Percentiles rank a stretch among this genome's conserved stretches.
Conservation (phyloP, 2,113 vertebrate genomes). For the Urocynchramus pylzowi region DNA sequence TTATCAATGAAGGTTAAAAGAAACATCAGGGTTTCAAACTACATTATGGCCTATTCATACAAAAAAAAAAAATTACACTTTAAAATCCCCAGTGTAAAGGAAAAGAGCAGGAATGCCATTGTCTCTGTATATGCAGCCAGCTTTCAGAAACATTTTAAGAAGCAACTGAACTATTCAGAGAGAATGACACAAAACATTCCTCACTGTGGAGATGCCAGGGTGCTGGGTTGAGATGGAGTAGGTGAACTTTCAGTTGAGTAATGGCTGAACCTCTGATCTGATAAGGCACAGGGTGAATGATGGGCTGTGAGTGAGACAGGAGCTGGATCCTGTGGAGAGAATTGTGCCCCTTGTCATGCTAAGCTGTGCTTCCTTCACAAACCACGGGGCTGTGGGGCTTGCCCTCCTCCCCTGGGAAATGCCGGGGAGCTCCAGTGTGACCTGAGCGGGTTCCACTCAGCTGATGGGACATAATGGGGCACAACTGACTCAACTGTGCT, state of each 20-base stretch:
- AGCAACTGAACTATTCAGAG: not conserved
- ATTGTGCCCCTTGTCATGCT: not conserved
- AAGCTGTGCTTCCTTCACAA: not conserved
- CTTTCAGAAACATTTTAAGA: not conserved
- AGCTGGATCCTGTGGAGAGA: not conserved
- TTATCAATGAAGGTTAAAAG: not conserved
- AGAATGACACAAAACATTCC: not conserved
- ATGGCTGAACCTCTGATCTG: not conserved
- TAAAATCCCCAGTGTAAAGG: not conserved
- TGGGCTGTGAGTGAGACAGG: not conserved
- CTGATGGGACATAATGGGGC: no score
- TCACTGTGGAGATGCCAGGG: not conserved
- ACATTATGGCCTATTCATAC: not conserved
- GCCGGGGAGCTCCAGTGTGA: accelerated
- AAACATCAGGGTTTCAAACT: not conserved
- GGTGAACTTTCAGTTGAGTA: not conserved
- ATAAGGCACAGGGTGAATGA: not conserved
- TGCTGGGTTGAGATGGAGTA: not conserved
- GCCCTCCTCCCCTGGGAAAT: not conserved
- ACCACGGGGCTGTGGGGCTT: not conserved
- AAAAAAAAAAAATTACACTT: not conserved
- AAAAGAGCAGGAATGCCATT: not conserved
- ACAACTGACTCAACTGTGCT: not conserved
- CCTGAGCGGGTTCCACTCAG: not conserved
- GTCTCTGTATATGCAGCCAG: not conserved